Base-by-base conservation (phyloP, 1,140 invertebrate species). In the Hylaeus anthracinus region DNA sequence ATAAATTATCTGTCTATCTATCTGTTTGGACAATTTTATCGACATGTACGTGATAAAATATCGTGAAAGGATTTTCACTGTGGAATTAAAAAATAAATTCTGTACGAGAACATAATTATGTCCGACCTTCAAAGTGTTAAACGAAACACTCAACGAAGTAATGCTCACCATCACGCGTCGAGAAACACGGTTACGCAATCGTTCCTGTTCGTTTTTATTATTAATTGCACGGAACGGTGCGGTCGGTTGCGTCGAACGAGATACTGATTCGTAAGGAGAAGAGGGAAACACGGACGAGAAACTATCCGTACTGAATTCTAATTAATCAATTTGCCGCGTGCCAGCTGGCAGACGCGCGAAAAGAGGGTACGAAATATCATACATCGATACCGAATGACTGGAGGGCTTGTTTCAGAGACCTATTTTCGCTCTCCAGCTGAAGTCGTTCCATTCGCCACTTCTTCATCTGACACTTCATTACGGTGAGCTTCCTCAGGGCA, bases 381-480 rank as follows among this genome's bases (percentile, higher is more conserved):
- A 72, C 75, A 77, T 75, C 73, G 86, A 61, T 89, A 92, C 92
- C 92, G 66, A 90, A 79, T 37, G 83, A 82, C 73, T 87, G 82
- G 26, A 93, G 87, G 53, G 82, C 78, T 79, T 90, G 74, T 79
- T 90, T 92, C 69, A 92, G 81, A 43, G 86, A 87, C 72, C 90
- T 88, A 71, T 83, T 89, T 85, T 92, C 89, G 82, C 89, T 92
- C 71, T 91, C 90, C 14, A 90, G 72, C 70, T 89, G 85, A 12
- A 92, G 72, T 37, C 89, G 74, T 53, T 92, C 89, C 74, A 90
- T 83, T 51, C 89, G 86, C 88, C 90, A 90, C 79, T 93, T 93
- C 79, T 90, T 91, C 88, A 91, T 92, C 78, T 91, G 91, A 65
- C 90, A 90, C 73, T 89, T 90, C 92, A 93, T 93, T 69, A 89